These are phyloP conservation scores for Pomatostomus ruficeps DNA, from an alignment of 2,113 vertebrate genomes.

Conservation along the genomic window DNA sequence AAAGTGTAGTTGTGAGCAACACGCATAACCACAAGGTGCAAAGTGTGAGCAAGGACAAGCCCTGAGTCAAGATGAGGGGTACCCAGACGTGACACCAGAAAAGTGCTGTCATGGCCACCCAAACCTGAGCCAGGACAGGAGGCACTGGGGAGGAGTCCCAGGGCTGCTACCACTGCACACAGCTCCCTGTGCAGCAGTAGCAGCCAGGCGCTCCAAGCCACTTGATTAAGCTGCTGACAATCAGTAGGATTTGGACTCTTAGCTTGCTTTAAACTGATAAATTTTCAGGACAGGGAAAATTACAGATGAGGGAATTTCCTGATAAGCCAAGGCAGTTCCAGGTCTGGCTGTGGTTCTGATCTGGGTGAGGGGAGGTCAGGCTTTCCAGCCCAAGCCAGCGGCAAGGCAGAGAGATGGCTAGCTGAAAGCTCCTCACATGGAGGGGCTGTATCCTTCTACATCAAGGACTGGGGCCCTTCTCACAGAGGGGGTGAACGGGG, in stretches of 20 bases:
- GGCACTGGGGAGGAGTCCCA: not conserved
- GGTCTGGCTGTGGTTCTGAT: not conserved
- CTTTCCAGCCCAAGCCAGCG: not conserved
- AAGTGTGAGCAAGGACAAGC: not conserved
- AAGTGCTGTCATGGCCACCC: not conserved
- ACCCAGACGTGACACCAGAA: not conserved
- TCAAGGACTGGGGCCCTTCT: not conserved
- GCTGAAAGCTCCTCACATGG: not conserved
- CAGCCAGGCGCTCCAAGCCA: not conserved
- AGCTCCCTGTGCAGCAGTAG: not conserved
- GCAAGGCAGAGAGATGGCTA: not conserved
- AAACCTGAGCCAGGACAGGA: not conserved
- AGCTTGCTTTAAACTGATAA: constrained; percentile 45
- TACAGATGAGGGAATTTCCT: constrained; percentile 50
- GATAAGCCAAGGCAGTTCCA: constrained; percentile 16
- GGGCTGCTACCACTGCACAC: not conserved
- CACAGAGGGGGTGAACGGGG: not conserved
- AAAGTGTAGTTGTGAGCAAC: not conserved
- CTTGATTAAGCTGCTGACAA: constrained; percentile 34
- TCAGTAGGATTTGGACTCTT: constrained; percentile 2
- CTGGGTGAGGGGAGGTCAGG: constrained; percentile 14
- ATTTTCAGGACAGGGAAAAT: constrained; percentile 35
- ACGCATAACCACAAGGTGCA: not conserved
- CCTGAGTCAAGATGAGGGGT: not conserved
- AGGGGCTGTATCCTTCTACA: not conserved